Evolutionary conservation across 2,888 invertebrate genomes (phyloP), one percentile per base, ranked within the genome.

Genomic region (Carcina quercana): DNA sequence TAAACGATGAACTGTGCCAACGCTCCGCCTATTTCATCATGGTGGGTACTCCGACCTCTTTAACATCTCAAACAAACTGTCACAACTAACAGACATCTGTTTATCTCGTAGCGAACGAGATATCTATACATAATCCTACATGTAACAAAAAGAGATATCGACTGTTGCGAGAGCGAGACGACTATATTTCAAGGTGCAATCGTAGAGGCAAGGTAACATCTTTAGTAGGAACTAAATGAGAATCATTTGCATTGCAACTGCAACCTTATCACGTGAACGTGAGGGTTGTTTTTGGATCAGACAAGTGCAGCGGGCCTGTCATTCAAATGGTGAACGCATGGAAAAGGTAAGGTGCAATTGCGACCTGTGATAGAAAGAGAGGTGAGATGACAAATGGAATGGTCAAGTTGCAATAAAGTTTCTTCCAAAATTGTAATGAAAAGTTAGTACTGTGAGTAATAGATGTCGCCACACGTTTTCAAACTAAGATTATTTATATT

Each of bases 21-120:
- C 45, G 75, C 82, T 68, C 73, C 83, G 79, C 83, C 83, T 78
- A 58, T 82, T 83, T 58, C 78, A 75, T 76, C 60, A 83, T 83
- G 83, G 82, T 74, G 72, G n/a, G 79, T 75, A 73, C 52, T 56
- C 52, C 55, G 56, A 53, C 47, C 49, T 56, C 49, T 53, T 55
- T 47, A 54, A 51, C 59, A 64, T 65, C 65, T 60, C 59, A 61
- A 56, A 58, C 50, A 53, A 61, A 62, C 55, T 66, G 63, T 66
- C 65, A 70, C 64, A 56, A 63, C 67, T 59, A 62, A 62, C 71
- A 65, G 55, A 79, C 66, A 72, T 73, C 74, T 67, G 65, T 61
- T 79, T 75, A 82, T 80, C 79, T 80, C 76, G 50, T 44, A 45
- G 51, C 47, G 69, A 79, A 73, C 57, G 82, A 76, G 80, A 82